These are phyloP conservation scores for Halesus radiatus DNA, from an alignment of 1,140 invertebrate species.

Conservation along the genomic window DNA sequence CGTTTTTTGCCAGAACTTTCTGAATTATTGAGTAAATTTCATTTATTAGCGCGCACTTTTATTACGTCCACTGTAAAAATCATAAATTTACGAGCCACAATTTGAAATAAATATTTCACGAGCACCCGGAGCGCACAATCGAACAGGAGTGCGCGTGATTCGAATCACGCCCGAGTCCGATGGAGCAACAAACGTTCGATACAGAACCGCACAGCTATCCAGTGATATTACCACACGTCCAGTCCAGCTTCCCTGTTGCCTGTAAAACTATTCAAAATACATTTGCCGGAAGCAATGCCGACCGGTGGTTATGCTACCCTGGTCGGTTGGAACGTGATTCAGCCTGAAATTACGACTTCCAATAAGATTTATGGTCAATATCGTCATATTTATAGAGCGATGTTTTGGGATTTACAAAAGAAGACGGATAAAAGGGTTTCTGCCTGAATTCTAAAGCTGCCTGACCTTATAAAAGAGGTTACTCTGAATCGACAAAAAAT, in stretches of 20 bases:
- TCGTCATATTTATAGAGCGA: too few relatives aligned
- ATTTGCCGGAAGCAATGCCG: slow-evolving; percentile 8
- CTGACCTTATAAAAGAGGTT: too few relatives aligned
- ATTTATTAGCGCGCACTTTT: too few relatives aligned
- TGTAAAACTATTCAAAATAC: slow-evolving; percentile 2
- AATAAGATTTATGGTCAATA: too few relatives aligned
- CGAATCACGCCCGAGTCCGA: neutral
- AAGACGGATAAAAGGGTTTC: too few relatives aligned
- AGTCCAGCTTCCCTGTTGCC: neutral
- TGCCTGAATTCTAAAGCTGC: too few relatives aligned
- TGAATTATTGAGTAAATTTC: too few relatives aligned
- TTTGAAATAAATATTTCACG: neutral
- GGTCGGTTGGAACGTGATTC: slow-evolving; percentile 8
- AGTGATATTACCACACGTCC: neutral
- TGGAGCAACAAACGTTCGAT: slow-evolving; percentile 8
- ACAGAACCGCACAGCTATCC: neutral
- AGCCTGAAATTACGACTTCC: neutral
- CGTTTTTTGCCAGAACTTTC: too few relatives aligned
- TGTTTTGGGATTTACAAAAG: too few relatives aligned
- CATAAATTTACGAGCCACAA: neutral
- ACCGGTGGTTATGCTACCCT: neutral
- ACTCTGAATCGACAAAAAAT: too few relatives aligned
- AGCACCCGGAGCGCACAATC: slow-evolving; percentile 12
- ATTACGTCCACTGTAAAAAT: too few relatives aligned
- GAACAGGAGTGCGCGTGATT: slow-evolving; percentile 12